Conservation (phyloP, 35 echinoderm and acorn worm genomes). For the Anneissia japonica region DNA sequence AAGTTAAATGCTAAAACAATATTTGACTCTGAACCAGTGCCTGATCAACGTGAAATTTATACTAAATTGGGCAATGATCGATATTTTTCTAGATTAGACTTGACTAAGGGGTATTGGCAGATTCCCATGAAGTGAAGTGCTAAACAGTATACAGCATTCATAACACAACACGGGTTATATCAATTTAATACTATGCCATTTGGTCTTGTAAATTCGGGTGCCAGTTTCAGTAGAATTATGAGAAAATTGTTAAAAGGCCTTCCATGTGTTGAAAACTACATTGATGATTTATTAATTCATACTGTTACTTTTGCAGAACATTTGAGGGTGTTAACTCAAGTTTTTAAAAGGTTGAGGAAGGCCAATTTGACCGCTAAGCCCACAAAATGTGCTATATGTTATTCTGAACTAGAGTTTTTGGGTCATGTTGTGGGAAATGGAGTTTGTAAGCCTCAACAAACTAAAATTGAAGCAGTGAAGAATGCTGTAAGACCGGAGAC, state of each 20-base stretch:
- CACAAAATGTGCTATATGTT: conserved; percentile 1
- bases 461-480: conserved; percentile 8
- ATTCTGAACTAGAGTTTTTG: conserved; percentile 10
- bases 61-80: background rate
- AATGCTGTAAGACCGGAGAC: background rate
- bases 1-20: conserved; percentile 18
- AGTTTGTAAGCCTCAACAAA: background rate
- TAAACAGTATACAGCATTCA: background rate
- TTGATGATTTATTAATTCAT: conserved; percentile 12
- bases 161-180: conserved; percentile 1
- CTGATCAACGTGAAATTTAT: conserved; percentile 14
- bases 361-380: conserved; percentile 8
- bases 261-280: conserved; percentile 5
- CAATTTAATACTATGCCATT: conserved; percentile 16
- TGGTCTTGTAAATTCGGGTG: background rate
- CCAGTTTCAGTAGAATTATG: conserved; percentile 21
- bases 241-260: conserved; percentile 13
- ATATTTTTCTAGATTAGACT: conserved; percentile 26
- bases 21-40: conserved; percentile 32
- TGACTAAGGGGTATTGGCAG: conserved; percentile 37
- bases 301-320: background rate
- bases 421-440: conserved; percentile 1
- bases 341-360: background rate
- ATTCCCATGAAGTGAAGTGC: background rate
- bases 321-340: background rate